Conservation (phyloP, 2,888 invertebrate species). For the Nemoura dubitans region DNA sequence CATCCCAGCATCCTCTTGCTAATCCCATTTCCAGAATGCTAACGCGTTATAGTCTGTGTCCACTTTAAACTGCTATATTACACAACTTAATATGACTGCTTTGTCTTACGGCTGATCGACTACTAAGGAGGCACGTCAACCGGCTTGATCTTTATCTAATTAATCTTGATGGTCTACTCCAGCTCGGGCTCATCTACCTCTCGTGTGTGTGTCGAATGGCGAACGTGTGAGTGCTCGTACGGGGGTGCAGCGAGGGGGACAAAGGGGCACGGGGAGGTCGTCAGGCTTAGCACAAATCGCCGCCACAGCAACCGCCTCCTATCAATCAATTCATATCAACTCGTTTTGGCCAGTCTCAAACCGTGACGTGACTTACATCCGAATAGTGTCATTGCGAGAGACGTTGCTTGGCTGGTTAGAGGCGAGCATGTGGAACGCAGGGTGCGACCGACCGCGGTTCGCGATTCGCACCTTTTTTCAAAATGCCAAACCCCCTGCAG, state of each 20-base stretch:
- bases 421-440: neutral
- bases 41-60: neutral
- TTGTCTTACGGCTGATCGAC: neutral
- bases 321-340: slow-evolving; percentile 5
- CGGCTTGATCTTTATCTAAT: slow-evolving; percentile 12
- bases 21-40: neutral
- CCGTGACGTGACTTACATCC: neutral
- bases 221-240: neutral
- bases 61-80: neutral
- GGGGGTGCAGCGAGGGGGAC: neutral
- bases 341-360: neutral
- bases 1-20: neutral
- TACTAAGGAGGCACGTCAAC: slow-evolving; percentile 2
- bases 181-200: neutral
- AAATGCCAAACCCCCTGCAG: neutral
- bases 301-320: neutral
- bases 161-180: slow-evolving; percentile 4
- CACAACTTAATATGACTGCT: neutral
- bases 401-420: neutral
- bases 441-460: neutral
- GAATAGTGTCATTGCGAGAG: neutral
- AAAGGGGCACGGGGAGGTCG: neutral
- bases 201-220: neutral
- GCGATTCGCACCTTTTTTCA: neutral
- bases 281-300: neutral